A percentile compares a stretch with the other conserved stretches of the same genome.
These are phyloP conservation scores for Macquaria ambigua DNA, from an alignment of 2,113 vertebrate species.

Conservation along the genomic window DNA sequence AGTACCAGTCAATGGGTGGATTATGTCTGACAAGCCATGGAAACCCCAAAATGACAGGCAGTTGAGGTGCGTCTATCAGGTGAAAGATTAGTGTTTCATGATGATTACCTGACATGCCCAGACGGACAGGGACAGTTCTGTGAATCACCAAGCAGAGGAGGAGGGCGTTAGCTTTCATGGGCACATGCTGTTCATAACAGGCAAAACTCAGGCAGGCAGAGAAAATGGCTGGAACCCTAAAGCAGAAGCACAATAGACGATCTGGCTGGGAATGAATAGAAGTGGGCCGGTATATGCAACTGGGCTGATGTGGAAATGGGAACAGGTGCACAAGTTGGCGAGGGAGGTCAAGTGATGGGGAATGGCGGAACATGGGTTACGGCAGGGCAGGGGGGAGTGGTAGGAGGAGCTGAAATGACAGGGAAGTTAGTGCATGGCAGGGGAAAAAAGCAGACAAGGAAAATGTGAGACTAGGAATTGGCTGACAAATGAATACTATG, in stretches of 20 bases:
- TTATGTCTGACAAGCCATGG: background rate
- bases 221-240: background rate
- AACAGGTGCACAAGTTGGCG: background rate
- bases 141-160: background rate
- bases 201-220: too few relatives aligned
- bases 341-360: background rate
- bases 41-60: background rate
- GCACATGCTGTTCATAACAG: too few relatives aligned
- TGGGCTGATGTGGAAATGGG: background rate
- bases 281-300: background rate
- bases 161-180: background rate
- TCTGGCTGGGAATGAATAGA: background rate
- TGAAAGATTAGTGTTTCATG: background rate
- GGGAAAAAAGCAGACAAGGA: background rate
- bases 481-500: background rate
- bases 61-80: background rate
- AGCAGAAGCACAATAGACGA: background rate
- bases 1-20: background rate
- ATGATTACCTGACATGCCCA: constrained; percentile 21
- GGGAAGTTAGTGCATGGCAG: background rate
- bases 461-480: background rate
- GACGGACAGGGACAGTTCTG: background rate
- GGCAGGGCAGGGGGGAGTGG: too few relatives aligned
- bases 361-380: background rate
- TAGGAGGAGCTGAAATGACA: background rate